Conservation (phyloP, 2,113 vertebrate genomes). For the Antigone vipio region DNA sequence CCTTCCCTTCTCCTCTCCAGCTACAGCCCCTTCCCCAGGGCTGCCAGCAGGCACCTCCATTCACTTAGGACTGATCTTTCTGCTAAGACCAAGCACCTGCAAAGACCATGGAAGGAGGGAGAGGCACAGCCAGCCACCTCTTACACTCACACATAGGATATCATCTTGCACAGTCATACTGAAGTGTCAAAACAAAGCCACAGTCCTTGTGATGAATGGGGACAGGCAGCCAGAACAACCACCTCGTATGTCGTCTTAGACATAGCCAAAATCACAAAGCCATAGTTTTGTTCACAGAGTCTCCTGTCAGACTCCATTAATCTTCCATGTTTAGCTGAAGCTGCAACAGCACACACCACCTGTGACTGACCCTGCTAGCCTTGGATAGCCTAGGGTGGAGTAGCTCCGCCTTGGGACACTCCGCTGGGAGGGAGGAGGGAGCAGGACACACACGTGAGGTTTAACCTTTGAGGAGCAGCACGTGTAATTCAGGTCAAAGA, state of each 20-base stretch:
- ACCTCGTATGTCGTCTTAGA: neutral
- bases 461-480: neutral
- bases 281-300: neutral
- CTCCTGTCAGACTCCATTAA: neutral
- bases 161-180: neutral
- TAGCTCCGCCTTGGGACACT: neutral
- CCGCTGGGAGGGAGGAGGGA: neutral
- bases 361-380: neutral
- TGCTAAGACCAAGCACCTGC: neutral
- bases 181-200: neutral
- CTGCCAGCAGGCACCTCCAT: neutral
- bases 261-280: neutral
- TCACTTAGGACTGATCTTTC: neutral
- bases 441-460: rapidly evolving
- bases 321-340: neutral
- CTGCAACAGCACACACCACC: rapidly evolving
- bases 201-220: neutral
- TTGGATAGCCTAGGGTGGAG: neutral
- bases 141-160: neutral
- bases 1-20: neutral
- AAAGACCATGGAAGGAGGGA: neutral
- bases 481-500: neutral
- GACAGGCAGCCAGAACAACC: neutral
- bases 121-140: neutral
- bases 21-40: neutral